Base-by-base conservation (phyloP, 2,113 vertebrate genomes). In the Chroicocephalus ridibundus region DNA sequence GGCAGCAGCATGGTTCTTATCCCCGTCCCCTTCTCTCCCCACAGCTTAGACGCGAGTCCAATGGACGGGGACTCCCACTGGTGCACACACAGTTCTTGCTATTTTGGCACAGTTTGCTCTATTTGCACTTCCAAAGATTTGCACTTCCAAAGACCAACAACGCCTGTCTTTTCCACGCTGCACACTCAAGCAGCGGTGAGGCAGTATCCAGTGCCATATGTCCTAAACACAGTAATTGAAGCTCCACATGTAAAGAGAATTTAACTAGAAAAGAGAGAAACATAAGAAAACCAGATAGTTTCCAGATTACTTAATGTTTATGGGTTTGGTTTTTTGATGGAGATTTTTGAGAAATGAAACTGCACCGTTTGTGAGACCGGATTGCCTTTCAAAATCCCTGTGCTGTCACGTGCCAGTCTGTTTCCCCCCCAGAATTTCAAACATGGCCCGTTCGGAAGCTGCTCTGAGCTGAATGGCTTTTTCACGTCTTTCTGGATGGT, bases 331-430 rank as follows among this genome's bases (percentile, higher is more conserved):
- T 42, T 64, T 77, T 77, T 91, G 4, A 46, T 44, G 46, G 34
- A 42, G 55, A 34, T 62, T 86, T 92, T 83, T 4, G 74, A 92
- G 91, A 91, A 95, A 54, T 61, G 79, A 96, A 97, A 94, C 65
- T 60, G 9, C 36, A 26, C 34, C 3, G 9, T 69, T 51, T 54
- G 42, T 81, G 90, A 93, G 75, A 79, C 44, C 2, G 11, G 44
- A 70, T 79, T 96, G 40, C 31, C 52, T 60, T 96, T 91, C 74
- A 55, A 32, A 70, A 86, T 81, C 52, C 58, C 65, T 11, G 2
- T 34, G 7, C 58, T 87, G 58, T 46, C 47, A 47, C 0, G 0
- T 54, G 38, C 38, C 36, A 26, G 17, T 4, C 20, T 47, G 15
- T n/a, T 25, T 15, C 24, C 36, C 7, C 1, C 7, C 22, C 5